Conservation (phyloP, 2,113 vertebrate genomes). For the Myotis lucifugus region DNA sequence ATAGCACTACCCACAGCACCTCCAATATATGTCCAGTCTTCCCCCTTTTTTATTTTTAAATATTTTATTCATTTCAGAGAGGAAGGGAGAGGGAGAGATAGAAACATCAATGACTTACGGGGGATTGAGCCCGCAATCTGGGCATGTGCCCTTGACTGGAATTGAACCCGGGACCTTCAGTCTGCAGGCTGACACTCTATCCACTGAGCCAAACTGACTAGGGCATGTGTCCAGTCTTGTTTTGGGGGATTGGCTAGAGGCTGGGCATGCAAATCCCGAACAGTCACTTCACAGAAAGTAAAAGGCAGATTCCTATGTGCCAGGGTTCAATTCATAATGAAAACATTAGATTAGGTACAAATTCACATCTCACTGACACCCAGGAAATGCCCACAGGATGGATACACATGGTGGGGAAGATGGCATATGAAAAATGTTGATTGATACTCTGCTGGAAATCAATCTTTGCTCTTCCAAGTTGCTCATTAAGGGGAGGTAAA, state of each 20-base stretch:
- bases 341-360: constrained; percentile 61
- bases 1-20: background rate
- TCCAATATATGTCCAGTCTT: background rate
- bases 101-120: too few species aligned
- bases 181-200: too few species aligned
- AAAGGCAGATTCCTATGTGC: background rate
- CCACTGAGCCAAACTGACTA: too few species aligned
- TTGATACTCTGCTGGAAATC: constrained; percentile 74
- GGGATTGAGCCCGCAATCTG: too few species aligned
- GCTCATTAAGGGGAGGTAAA: constrained; percentile 70
- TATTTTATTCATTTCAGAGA: too few species aligned
- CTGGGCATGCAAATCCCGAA: background rate
- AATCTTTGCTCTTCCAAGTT: constrained; percentile 65
- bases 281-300: background rate
- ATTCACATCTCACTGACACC: background rate
- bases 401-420: background rate
- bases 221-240: background rate
- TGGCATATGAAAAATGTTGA: background rate
- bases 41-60: too few species aligned
- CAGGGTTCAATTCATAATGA: constrained; percentile 48
- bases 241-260: background rate
- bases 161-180: too few species aligned
- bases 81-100: too few species aligned
- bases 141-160: too few species aligned
- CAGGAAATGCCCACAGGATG: background rate